These are phyloP conservation scores for Damaliscus lunatus DNA, from an alignment of 2,113 vertebrate genomes.

Conservation along the genomic window DNA sequence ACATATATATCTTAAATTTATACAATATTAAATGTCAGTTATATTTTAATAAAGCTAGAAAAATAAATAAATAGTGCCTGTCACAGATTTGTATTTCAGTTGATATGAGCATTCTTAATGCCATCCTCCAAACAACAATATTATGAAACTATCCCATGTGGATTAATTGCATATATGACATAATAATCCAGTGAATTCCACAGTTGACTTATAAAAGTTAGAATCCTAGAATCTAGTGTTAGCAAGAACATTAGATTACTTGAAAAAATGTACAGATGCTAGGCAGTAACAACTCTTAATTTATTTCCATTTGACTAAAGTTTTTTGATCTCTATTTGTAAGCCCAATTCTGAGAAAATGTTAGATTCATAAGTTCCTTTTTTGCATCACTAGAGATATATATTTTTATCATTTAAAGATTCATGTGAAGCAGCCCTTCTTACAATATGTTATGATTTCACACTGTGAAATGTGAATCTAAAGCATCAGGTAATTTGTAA, in stretches of 20 bases:
- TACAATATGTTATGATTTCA: neutral
- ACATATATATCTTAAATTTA: neutral
- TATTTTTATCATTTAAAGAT: conserved; percentile 59
- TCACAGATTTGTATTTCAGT: neutral
- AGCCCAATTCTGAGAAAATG: conserved; percentile 30
- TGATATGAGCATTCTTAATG: fast-evolving
- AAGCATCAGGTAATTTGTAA: conserved; percentile 40
- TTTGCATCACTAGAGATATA: conserved; percentile 18
- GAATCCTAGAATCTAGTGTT: neutral
- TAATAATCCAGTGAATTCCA: neutral
- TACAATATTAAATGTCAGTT: neutral
- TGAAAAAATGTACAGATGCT: neutral
- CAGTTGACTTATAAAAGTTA: neutral
- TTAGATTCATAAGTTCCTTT: conserved; percentile 16
- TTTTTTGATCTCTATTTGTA: conserved; percentile 36
- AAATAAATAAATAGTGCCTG: neutral
- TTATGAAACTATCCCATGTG: neutral
- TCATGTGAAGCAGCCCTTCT: conserved; percentile 13
- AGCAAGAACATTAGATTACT: neutral
- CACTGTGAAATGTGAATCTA: conserved; percentile 33
- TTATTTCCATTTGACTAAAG: conserved; percentile 41
- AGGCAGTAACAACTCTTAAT: neutral
- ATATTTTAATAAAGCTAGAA: neutral
- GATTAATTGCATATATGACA: neutral
- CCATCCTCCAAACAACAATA: neutral